Evolutionary conservation across 1,140 invertebrate genomes (phyloP).

Genomic region (Drosophila grimshawi): DNA sequence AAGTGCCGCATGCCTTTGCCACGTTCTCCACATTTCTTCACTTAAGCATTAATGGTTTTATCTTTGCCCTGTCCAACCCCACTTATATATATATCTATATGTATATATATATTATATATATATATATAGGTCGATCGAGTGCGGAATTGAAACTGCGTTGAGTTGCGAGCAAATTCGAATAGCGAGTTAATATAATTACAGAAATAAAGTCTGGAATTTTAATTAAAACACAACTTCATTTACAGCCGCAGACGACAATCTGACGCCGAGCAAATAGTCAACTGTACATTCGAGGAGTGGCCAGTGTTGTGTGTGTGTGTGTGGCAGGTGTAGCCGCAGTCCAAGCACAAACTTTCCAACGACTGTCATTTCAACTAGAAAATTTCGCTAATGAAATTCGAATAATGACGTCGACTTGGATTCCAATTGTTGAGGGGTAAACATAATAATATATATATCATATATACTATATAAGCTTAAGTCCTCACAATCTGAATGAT

Average conservation of each 20-base stretch:
- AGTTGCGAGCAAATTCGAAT: slow-evolving; percentile 62
- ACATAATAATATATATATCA: no score
- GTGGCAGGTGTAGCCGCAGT: slow-evolving; percentile 42
- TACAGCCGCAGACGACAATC: slow-evolving; percentile 76
- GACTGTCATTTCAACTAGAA: slow-evolving; percentile 42
- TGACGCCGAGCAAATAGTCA: slow-evolving; percentile 33
- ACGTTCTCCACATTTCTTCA: slow-evolving; percentile 78
- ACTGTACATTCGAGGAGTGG: neutral
- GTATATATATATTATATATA: slow-evolving; percentile 11
- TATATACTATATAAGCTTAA: no score
- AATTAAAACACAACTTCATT: slow-evolving; percentile 84
- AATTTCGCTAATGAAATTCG: slow-evolving; percentile 40
- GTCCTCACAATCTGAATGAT: no score
- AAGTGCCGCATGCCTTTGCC: slow-evolving; percentile 71
- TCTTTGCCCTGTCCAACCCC: slow-evolving; percentile 55
- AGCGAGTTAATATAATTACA: slow-evolving; percentile 83
- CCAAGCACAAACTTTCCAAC: slow-evolving; percentile 4
- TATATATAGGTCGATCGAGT: slow-evolving; percentile 60
- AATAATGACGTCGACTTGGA: slow-evolving; percentile 6
- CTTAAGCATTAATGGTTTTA: slow-evolving; percentile 78
- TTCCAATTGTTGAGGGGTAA: no score
- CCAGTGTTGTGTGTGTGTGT: slow-evolving; percentile 2
- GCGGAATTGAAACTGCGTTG: slow-evolving; percentile 1
- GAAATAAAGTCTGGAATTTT: slow-evolving; percentile 84
- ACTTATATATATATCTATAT: slow-evolving; percentile 9